Evolutionary conservation across 2,888 invertebrate genomes (phyloP), one percentile per base, ranked within the genome.

Genomic region (Amorpha juglandis): DNA sequence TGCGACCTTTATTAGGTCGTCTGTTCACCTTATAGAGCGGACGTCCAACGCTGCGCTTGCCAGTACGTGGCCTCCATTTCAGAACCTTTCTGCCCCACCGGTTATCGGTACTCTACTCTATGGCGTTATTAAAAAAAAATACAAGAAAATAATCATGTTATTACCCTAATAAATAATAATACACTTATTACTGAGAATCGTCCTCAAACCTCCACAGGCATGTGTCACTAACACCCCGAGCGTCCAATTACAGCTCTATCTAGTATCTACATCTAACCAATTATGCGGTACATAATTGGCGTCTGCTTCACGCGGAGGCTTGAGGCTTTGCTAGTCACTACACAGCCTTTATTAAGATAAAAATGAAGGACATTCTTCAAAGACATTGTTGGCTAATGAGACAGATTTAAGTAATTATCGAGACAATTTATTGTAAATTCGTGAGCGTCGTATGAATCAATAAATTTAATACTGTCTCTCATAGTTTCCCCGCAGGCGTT

Each of bases 231-330:
- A 52, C 38, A 42, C 58, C 6, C 19, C 58, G 42, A 16, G 38
- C 58, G 16, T 19, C 16, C 58, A 58, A 58, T 42, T 58, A 58
- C 55, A 11, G 19, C 42, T 58, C 38, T 42, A 19, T 58, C 52
- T 12, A 33, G 21, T 19, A 21, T 50, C 16, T 55, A 38, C 42
- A 58, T 38, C 19, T 16, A 16, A 42, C 38, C 58, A 58, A 58
- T 58, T 58, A 58, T 42, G 19, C 38, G 12, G 42, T 52, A 55
- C 38, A 58, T 58, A 58, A 58, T 58, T 58, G 58, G 38, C 19
- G 38, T 38, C 11, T 11, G 12, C 19, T 38, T 12, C 42, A 38
- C 38, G 19, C 27, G 21, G 11, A 16, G 48, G 16, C 48, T 48
- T 48, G 6, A 16, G 38, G 1, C 38, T 38, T 2, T 14, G 14